phyloP scores from a whole-genome alignment of 2,113 vertebrate genomes.

The Anas platyrhynchos region DNA sequence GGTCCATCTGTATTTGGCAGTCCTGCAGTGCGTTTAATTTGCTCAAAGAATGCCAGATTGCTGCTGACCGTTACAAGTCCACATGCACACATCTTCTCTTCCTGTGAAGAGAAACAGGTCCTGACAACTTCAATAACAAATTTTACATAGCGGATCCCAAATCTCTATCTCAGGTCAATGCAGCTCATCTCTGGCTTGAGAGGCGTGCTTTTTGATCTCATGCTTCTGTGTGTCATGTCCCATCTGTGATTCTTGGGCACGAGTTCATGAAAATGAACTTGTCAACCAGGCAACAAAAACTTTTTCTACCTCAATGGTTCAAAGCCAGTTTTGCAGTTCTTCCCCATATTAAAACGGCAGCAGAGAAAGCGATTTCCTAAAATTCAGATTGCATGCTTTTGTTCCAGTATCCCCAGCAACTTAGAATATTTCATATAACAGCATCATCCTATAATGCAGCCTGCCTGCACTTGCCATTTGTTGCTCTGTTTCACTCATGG shows the following conservation, averaged over 20 bases:
- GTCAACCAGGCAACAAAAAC: background rate
- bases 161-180: background rate
- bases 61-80: background rate
- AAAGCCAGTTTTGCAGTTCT: background rate
- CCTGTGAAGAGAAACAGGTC: background rate
- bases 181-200: background rate
- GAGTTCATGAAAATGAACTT: background rate
- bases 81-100: background rate
- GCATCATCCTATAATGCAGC: background rate
- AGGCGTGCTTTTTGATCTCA: background rate
- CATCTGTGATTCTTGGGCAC: background rate
- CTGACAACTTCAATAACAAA: background rate
- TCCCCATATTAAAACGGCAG: background rate
- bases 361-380: background rate
- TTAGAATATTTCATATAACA: background rate
- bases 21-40: background rate
- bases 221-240: background rate
- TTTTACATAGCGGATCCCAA: background rate
- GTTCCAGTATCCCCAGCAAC: background rate
- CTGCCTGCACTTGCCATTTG: background rate
- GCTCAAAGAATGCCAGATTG: background rate
- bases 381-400: background rate
- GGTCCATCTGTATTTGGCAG: constrained; percentile 27
- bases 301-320: background rate
- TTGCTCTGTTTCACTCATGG: background rate